phyloP scores from a whole-genome alignment of 2,888 invertebrate genomes.

The Tiliacea citrago region DNA sequence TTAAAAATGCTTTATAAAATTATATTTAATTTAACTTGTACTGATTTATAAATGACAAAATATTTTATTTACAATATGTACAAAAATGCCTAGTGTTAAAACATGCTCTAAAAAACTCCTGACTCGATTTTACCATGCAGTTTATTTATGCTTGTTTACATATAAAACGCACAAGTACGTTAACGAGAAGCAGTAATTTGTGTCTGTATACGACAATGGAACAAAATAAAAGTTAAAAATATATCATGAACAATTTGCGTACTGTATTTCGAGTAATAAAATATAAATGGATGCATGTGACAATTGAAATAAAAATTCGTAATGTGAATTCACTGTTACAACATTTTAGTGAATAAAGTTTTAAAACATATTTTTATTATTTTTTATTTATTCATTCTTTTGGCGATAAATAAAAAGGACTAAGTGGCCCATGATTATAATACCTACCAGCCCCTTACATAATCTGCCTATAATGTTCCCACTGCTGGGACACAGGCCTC shows the following conservation, averaged over 20 bases:
- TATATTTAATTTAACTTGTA: not conserved
- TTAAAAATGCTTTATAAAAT: slow-evolving; percentile 6
- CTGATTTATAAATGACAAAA: too few species aligned
- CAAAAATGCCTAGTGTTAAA: not conserved
- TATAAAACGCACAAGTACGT: not conserved
- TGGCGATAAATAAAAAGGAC: not conserved
- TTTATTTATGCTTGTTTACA: slow-evolving; percentile 3
- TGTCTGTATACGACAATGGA: slow-evolving; percentile 1
- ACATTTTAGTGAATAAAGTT: slow-evolving; percentile 42
- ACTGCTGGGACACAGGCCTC: too few species aligned
- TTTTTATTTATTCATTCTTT: not conserved
- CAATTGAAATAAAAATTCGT: slow-evolving; percentile 40
- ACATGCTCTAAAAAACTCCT: not conserved
- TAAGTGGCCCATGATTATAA: too few species aligned
- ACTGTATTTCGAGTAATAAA: slow-evolving; percentile 31
- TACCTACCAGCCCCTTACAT: not conserved
- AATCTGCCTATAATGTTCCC: too few species aligned
- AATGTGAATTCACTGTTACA: slow-evolving; percentile 39
- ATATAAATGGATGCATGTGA: slow-evolving; percentile 42
- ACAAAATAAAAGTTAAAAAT: slow-evolving; percentile 14
- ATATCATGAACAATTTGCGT: slow-evolving; percentile 32
- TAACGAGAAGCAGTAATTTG: not conserved
- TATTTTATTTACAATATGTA: not conserved
- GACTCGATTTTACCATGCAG: not conserved
- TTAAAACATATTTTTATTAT: slow-evolving; percentile 2